Evolutionary conservation across 1,140 invertebrate genomes (phyloP), one percentile per base, ranked within the genome.

Genomic region (Bombus difficillimus): DNA sequence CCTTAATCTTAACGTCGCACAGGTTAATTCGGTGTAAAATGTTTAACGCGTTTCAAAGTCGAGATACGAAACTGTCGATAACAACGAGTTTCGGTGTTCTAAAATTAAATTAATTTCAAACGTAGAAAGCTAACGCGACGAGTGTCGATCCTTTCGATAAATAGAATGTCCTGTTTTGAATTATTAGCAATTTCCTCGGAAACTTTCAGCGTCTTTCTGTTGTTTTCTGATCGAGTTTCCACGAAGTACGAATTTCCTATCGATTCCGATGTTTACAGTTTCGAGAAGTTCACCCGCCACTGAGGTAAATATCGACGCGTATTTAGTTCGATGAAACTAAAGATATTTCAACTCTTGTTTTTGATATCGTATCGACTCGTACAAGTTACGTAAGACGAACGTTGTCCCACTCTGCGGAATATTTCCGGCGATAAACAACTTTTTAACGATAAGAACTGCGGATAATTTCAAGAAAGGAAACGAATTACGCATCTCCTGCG

Each of bases 81-180:
- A 22, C 18, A 2, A 53, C 47, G 47, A 53, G 47, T 15, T 15
- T 43, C 43, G 43, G 3, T 53, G 18, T 22, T 53, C 5, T 22
- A 8, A 8, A 53, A 8, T 53, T 0, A 2, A 22, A 53, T 53
- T 22, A 8, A 53, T 22, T 53, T 53, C 47, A 8, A 53, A 22
- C 47, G 47, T 53, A 8, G 18, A 8, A 53, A 53, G 18, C 18
- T 12, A 4, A 28, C 10, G 28, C 1, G 59, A 62, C 47, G 0
- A 28, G 9, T 1, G 10, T n/a, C 0, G 28, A n/a, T 62, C 9
- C 59, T n/a, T 62, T 3, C 3, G 0, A 59, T 3, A 59, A 0
- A 28, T 3, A 25, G 3, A 28, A 28, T 2, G 0, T 2, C 3
- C 18, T 2, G 59, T n/a, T n/a, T n/a, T n/a, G 59, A 62, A n/a